Evolutionary conservation across 2,888 invertebrate species (phyloP).

Genomic region (Perdita meconis): DNA sequence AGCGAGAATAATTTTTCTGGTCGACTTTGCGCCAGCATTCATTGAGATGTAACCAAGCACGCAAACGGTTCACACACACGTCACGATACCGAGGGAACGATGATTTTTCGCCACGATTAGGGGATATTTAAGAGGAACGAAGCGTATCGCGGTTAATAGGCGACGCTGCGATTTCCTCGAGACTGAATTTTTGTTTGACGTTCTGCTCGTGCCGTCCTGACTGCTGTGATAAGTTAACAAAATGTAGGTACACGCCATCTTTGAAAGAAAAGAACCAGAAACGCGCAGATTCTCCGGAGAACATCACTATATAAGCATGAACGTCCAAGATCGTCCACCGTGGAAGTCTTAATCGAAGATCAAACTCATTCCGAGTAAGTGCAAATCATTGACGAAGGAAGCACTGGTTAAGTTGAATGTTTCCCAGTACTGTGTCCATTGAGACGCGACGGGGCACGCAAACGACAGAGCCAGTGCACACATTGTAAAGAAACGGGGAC

Average conservation of each 20-base stretch:
- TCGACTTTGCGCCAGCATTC: slow-evolving; percentile 59
- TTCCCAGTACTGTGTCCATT: slow-evolving; percentile 13
- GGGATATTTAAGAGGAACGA: slow-evolving; percentile 49
- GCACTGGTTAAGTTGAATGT: neutral
- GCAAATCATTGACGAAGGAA: neutral
- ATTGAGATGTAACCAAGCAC: slow-evolving; percentile 67
- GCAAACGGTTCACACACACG: slow-evolving; percentile 61
- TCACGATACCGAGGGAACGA: slow-evolving; percentile 58
- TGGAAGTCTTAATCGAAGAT: too few species aligned
- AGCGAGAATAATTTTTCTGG: slow-evolving; percentile 57
- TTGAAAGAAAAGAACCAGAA: neutral
- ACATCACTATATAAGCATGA: too few species aligned
- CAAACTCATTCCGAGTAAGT: neutral
- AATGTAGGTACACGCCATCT: neutral
- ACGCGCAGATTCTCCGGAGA: neutral
- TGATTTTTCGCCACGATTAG: slow-evolving; percentile 59
- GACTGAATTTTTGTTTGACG: slow-evolving; percentile 15
- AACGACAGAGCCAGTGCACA: slow-evolving; percentile 32
- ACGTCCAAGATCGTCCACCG: too few species aligned
- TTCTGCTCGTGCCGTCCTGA: neutral
- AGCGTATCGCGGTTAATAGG: slow-evolving; percentile 50
- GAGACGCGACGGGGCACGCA: slow-evolving; percentile 46
- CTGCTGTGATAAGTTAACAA: neutral
- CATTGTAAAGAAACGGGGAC: slow-evolving; percentile 33
- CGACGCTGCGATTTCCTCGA: slow-evolving; percentile 37